Evolutionary conservation across 2,113 vertebrate species (phyloP).

Genomic region (Tricholaema leucomelas): DNA sequence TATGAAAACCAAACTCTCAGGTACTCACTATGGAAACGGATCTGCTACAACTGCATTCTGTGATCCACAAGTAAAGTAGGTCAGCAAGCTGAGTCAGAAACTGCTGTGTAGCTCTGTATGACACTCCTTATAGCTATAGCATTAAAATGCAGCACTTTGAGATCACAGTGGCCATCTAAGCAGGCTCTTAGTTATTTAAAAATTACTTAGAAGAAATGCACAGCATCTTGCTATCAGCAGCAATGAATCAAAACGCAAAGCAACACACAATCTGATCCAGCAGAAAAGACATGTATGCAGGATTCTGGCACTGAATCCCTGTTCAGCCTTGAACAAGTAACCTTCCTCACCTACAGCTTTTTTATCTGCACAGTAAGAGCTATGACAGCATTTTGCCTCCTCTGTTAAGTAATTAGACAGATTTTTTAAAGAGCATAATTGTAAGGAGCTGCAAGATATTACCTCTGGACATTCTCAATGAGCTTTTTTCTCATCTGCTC

Average conservation of each 20-base stretch:
- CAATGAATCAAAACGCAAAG: neutral
- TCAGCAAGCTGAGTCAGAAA: neutral
- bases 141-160: neutral
- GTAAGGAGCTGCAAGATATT: neutral
- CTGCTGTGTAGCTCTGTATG: neutral
- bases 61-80: neutral
- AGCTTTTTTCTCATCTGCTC: slow-evolving; percentile 89
- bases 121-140: neutral
- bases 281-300: neutral
- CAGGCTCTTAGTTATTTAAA: neutral
- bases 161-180: neutral
- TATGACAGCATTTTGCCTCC: neutral
- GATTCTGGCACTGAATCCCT: neutral
- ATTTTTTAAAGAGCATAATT: neutral
- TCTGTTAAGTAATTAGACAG: neutral
- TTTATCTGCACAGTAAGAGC: neutral
- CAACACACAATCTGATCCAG: neutral
- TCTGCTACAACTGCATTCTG: neutral
- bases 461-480: slow-evolving; percentile 87
- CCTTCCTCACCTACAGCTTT: neutral
- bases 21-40: slow-evolving; percentile 33
- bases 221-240: neutral
- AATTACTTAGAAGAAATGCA: neutral
- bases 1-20: neutral
- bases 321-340: neutral